These are phyloP conservation scores for Erebia ligea DNA, from an alignment of 2,888 invertebrate species.

Conservation along the genomic window DNA sequence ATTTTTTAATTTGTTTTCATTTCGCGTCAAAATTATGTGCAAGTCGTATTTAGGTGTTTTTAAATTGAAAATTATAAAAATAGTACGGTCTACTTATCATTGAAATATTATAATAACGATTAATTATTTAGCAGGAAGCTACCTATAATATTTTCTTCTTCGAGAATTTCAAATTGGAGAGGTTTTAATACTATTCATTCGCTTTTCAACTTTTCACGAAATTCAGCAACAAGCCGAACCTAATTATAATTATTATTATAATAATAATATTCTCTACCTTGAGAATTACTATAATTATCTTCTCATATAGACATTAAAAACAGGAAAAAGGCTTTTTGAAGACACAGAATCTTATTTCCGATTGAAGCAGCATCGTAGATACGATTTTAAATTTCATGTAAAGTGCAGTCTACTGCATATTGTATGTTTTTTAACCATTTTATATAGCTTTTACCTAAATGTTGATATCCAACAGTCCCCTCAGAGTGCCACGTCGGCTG, in stretches of 20 bases:
- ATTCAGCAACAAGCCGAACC: too few relatives aligned
- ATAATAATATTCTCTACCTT: too few relatives aligned
- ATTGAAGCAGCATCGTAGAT: too few relatives aligned
- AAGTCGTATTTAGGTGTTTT: neutral
- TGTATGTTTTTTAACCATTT: neutral
- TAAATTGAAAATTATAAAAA: neutral
- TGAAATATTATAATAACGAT: neutral
- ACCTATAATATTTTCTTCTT: neutral
- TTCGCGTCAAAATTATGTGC: constrained; percentile 1
- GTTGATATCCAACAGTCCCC: constrained; percentile 45
- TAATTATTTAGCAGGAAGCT: neutral
- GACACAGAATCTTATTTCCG: too few relatives aligned
- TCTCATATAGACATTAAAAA: too few relatives aligned
- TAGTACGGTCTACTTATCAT: neutral
- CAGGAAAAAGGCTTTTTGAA: too few relatives aligned
- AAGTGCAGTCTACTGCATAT: neutral
- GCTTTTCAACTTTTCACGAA: too few relatives aligned
- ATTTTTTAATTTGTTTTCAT: constrained; percentile 13
- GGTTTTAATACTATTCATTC: too few relatives aligned
- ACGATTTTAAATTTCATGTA: too few relatives aligned
- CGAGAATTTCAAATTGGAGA: too few relatives aligned
- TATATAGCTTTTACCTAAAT: constrained; percentile 9
- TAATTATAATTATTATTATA: too few relatives aligned
- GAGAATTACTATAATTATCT: too few relatives aligned
- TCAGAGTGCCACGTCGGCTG: constrained; percentile 31